These are phyloP conservation scores for Polia nebulosa DNA, from an alignment of 2,888 invertebrate species.

Conservation along the genomic window DNA sequence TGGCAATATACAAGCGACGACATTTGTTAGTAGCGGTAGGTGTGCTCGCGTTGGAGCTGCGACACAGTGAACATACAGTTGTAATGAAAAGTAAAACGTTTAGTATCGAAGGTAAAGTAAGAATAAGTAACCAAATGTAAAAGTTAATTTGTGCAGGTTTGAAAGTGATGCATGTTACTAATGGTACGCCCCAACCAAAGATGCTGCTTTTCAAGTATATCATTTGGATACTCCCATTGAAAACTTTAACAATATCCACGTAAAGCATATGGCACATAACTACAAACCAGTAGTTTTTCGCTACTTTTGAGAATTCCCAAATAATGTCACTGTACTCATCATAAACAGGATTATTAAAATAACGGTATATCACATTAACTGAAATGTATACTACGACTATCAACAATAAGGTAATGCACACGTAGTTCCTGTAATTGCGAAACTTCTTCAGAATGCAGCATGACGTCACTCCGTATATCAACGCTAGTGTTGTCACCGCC, in stretches of 20 bases:
- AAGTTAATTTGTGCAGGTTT: too few species aligned
- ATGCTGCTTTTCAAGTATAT: not conserved
- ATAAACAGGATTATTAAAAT: too few species aligned
- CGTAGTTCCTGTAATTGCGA: not conserved
- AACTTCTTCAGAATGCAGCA: not conserved
- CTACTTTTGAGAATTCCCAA: too few species aligned
- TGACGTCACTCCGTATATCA: not conserved
- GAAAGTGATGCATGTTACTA: not conserved
- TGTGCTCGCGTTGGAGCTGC: not conserved
- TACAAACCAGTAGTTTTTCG: not conserved
- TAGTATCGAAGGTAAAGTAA: not conserved
- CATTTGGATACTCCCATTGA: not conserved
- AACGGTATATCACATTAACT: not conserved
- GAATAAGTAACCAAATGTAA: not conserved
- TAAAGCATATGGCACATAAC: not conserved
- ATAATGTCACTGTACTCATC: too few species aligned
- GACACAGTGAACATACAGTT: not conserved
- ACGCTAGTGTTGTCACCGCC: not conserved
- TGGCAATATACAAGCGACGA: conserved; percentile 1
- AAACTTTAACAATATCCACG: not conserved
- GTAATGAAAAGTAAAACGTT: not conserved
- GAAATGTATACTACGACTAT: too few species aligned
- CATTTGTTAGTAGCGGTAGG: not conserved
- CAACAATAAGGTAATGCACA: not conserved
- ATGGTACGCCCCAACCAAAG: not conserved